Conservation (phyloP, 1,140 invertebrate species). For the Bombus impatiens region DNA sequence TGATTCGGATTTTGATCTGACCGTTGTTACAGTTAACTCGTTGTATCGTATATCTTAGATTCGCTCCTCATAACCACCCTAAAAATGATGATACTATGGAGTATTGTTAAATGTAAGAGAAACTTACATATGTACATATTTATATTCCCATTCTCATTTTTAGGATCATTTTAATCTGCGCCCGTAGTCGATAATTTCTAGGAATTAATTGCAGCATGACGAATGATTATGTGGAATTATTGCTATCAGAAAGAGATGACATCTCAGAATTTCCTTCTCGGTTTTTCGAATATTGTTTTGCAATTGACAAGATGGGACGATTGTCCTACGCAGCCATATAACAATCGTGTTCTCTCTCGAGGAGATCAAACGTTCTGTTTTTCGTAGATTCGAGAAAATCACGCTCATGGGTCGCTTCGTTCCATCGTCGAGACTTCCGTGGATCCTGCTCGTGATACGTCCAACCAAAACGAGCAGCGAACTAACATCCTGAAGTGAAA, state of each 20-base stretch:
- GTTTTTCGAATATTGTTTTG: background rate
- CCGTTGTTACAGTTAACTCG: background rate
- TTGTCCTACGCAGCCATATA: background rate
- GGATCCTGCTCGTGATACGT: constrained; percentile 12
- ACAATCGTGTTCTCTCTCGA: background rate
- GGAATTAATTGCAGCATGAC: no score
- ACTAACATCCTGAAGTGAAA: constrained; percentile 67
- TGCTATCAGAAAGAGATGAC: background rate
- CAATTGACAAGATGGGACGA: background rate
- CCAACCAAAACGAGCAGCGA: constrained; percentile 45
- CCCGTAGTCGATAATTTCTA: no score
- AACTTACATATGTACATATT: no score
- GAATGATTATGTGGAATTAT: no score
- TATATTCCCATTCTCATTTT: no score
- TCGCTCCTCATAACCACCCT: no score
- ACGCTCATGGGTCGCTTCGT: background rate
- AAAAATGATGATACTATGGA: no score
- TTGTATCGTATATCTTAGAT: no score
- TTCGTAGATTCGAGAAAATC: constrained; percentile 1
- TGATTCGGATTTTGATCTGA: no score
- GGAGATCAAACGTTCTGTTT: background rate
- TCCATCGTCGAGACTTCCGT: background rate
- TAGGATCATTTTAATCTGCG: no score
- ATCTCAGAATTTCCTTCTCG: background rate
- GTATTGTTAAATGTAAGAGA: no score